phyloP scores from a whole-genome alignment of 2,888 invertebrate genomes.

The Hirtodrosophila trivittata region DNA sequence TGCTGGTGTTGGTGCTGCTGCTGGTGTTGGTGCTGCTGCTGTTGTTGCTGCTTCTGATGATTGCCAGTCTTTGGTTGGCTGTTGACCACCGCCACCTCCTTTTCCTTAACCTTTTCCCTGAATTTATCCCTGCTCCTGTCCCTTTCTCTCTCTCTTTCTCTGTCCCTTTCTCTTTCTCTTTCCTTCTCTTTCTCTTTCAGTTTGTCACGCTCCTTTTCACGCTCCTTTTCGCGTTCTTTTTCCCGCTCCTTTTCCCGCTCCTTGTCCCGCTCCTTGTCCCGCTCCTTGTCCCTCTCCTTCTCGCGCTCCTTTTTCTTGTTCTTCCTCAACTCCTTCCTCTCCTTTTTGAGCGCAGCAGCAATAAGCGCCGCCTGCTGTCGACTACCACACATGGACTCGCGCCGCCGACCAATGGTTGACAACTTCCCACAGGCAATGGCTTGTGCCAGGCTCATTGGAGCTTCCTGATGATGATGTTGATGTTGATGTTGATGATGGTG shows the following conservation, averaged over 20 bases:
- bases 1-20: slow-evolving; percentile 1
- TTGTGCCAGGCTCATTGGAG: slow-evolving; percentile 55
- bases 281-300: slow-evolving; percentile 47
- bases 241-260: slow-evolving; percentile 65
- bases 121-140: no score
- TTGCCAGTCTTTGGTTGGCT: slow-evolving; percentile 41
- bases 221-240: slow-evolving; percentile 61
- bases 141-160: not conserved
- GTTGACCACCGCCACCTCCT: slow-evolving; percentile 10
- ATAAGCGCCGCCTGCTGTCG: slow-evolving; percentile 63
- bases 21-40: slow-evolving; percentile 7
- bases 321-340: slow-evolving; percentile 67
- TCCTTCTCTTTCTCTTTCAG: slow-evolving; percentile 25
- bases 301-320: slow-evolving; percentile 61
- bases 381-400: slow-evolving; percentile 71
- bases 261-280: slow-evolving; percentile 38
- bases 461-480: not conserved
- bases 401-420: slow-evolving; percentile 61
- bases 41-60: slow-evolving; percentile 35
- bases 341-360: slow-evolving; percentile 63
- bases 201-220: slow-evolving; percentile 52
- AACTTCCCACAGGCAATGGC: slow-evolving; percentile 66
- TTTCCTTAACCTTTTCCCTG: slow-evolving; percentile 9
- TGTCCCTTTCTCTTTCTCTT: slow-evolving; percentile 33
- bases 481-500: slow-evolving; percentile 32